Percentiles rank a stretch among this genome's conserved stretches.
These are phyloP conservation scores for Cyanoderma ruficeps DNA, from an alignment of 2,113 vertebrate species.

Conservation along the genomic window DNA sequence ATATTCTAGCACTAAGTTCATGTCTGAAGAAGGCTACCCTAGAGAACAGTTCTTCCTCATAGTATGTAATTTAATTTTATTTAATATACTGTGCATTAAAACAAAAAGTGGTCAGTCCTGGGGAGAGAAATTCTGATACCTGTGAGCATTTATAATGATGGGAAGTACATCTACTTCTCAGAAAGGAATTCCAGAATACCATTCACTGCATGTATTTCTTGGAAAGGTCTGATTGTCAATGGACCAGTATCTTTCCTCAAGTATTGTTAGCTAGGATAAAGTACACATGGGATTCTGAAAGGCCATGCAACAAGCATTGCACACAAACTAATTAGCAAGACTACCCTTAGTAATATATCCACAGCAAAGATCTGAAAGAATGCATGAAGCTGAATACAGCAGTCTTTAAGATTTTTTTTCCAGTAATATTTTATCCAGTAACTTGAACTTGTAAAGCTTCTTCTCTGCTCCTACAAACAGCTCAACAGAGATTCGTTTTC, in stretches of 20 bases:
- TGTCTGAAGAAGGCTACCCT: constrained; percentile 13
- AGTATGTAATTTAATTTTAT: constrained; percentile 1
- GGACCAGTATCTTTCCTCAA: neutral
- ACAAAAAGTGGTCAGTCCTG: neutral
- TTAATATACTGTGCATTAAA: neutral
- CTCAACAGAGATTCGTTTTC: neutral
- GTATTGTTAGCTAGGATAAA: neutral
- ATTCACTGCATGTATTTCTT: neutral
- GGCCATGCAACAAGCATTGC: neutral
- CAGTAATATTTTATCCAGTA: neutral
- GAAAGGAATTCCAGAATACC: neutral
- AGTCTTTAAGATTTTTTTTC: neutral
- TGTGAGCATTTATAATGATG: neutral
- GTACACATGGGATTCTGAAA: neutral
- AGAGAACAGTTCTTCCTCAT: neutral
- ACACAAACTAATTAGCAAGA: neutral
- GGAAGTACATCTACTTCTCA: neutral
- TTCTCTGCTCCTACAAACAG: neutral
- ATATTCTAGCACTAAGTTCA: constrained; percentile 37
- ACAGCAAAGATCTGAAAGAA: neutral
- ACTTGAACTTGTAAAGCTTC: neutral
- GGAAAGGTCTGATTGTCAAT: neutral
- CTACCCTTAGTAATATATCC: neutral
- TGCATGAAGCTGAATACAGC: neutral
- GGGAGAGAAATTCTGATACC: neutral